Evolutionary conservation across 2,113 vertebrate genomes (phyloP), one percentile per base, ranked within the genome.

Genomic region (Probosciger aterrimus): DNA sequence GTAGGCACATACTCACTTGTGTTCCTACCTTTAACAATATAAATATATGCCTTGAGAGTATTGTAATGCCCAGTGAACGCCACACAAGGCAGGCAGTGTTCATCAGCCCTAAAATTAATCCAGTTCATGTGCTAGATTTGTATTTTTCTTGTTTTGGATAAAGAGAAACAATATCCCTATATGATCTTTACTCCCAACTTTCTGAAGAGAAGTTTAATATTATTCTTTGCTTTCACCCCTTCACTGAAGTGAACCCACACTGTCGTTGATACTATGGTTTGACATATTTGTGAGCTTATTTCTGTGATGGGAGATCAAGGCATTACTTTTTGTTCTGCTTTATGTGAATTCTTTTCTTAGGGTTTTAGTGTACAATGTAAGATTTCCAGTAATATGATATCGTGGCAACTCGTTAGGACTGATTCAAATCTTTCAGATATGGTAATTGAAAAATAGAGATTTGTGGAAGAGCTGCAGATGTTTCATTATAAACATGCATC

Each of bases 401-500:
- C 71, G n/a, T 64, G 57, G 64, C 80, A 94, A 8, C 52, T 79
- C 59, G 28, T 93, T 88, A 86, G 55, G 59, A 62, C 24, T 41
- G 82, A 95, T 88, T 86, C 37, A 88, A 67, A 52, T 92, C 57
- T 87, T 87, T 79, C 69, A 79, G 77, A 85, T 13, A 2, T n/a
- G 69, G 57, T 75, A 84, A 91, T 50, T 91, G 73, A 73, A 93
- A 92, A 94, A 82, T 82, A 89, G 73, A 87, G 55, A 49, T 84
- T 85, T 86, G 52, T 92, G 47, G 41, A 88, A 95, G 35, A 91
- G 31, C 80, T 92, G 62, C 77, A 84, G 86, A 24, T 93, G 77
- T 91, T 93, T 91, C 69, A 65, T 71, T 89, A 75, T 49, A 92
- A 92, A 76, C 69, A 86, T 12, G 67, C 33, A 2, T 57, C 57